These are phyloP conservation scores for Euzophera pinguis DNA, from an alignment of 2,888 invertebrate genomes.

Conservation along the genomic window DNA sequence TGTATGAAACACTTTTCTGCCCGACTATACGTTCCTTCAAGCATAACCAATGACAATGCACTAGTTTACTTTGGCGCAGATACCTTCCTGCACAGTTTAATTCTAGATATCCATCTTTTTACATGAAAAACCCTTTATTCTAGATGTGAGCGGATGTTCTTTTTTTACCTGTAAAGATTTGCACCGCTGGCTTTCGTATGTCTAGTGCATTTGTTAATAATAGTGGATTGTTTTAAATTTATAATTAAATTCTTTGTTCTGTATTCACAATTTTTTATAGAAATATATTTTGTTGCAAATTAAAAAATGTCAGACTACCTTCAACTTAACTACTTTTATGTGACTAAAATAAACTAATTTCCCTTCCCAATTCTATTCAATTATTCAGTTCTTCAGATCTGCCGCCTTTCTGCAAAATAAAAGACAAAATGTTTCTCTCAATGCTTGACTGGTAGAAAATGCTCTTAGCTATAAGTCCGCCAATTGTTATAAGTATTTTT, in stretches of 20 bases:
- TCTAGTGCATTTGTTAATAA: constrained; percentile 12
- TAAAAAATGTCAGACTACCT: too few relatives aligned
- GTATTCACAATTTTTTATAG: too few relatives aligned
- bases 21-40: constrained; percentile 19
- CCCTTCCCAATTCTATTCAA: too few relatives aligned
- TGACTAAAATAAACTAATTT: too few relatives aligned
- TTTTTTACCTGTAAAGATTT: constrained; percentile 2
- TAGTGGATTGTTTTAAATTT: background rate
- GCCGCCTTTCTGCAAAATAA: too few relatives aligned
- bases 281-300: too few relatives aligned
- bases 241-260: background rate
- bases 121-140: constrained; percentile 12
- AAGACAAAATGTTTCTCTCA: too few relatives aligned
- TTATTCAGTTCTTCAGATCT: too few relatives aligned
- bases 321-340: too few relatives aligned
- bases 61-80: constrained; percentile 25
- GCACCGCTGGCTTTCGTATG: constrained; percentile 7
- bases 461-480: too few relatives aligned
- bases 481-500: too few relatives aligned
- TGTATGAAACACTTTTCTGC: background rate
- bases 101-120: constrained; percentile 10
- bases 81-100: constrained; percentile 15
- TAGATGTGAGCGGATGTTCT: background rate
- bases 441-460: too few relatives aligned
- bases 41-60: constrained; percentile 38